Base-by-base conservation (phyloP, 1,140 invertebrate genomes). In the Brachystomella parvula region DNA sequence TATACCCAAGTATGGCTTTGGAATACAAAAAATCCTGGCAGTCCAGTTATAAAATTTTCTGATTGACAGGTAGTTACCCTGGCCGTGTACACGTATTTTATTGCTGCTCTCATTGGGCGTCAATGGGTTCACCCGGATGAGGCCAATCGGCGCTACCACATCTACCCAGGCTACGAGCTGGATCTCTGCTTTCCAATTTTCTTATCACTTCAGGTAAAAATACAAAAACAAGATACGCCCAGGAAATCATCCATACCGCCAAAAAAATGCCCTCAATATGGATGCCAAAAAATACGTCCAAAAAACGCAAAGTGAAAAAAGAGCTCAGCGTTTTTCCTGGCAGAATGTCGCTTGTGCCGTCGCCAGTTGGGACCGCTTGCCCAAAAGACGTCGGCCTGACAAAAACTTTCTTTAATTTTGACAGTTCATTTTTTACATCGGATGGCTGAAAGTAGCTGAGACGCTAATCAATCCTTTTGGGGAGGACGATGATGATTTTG, bases 401-500 rank as follows among this genome's bases (percentile, higher is more conserved):
- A n/a, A n/a, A n/a, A 70, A 58, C 57, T 71, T 60, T 75, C 67
- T 79, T 75, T 74, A 76, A 72, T 77, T 84, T 84, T 39, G 35
- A 58, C 81, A 94, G 89, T 96, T 96, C 77, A 90, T 92, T 76
- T 96, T 96, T 79, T 97, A 96, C 81, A 88, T 96, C 74, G 94
- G 94, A 24, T 96, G 94, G 94, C 78, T 97, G 31, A 96, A 96
- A 84, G 91, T 94, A 21, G 91, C 91, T 17, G 91, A 94, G 78
- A 89, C 92, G 2, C 80, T 93, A 62, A 92, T 93, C 63, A 92
- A 92, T 81, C 90, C 90, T 1, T 96, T 95, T 75, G 92, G 92
- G 9, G 92, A 96, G 81, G 92, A 96, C 75, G 92, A 96, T 74
- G 92, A 96, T 75, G 92, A 95, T 76, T 94, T 93, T 74, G 92